Evolutionary conservation across 2,888 invertebrate genomes (phyloP).

Genomic region (Drosophila pegasa): DNA sequence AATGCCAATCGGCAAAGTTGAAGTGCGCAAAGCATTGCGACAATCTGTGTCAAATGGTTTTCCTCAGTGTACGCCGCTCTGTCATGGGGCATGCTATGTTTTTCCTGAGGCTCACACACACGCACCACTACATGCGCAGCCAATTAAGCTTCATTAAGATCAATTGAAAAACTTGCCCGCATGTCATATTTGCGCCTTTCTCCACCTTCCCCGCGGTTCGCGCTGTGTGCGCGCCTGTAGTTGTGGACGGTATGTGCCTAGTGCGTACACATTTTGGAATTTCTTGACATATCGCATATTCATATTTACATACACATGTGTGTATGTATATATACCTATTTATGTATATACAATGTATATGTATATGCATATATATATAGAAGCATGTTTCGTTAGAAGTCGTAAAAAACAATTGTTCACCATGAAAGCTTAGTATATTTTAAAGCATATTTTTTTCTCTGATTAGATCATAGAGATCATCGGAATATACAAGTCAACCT

Average conservation of each 20-base stretch:
- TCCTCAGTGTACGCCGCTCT: slow-evolving; percentile 40
- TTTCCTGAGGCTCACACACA: slow-evolving; percentile 44
- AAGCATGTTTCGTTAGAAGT: background rate
- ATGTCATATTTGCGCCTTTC: slow-evolving; percentile 63
- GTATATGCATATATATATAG: background rate
- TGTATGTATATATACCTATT: background rate
- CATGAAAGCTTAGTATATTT: background rate
- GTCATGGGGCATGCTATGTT: slow-evolving; percentile 44
- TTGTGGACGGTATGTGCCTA: slow-evolving; percentile 32
- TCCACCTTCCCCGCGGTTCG: slow-evolving; percentile 9
- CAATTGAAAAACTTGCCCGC: slow-evolving; percentile 84
- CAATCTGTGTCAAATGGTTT: slow-evolving; percentile 16
- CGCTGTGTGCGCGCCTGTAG: slow-evolving; percentile 9
- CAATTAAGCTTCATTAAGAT: slow-evolving; percentile 85
- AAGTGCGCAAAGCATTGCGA: too few species aligned
- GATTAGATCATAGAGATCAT: slow-evolving; percentile 15
- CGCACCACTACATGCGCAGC: slow-evolving; percentile 72
- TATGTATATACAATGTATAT: background rate
- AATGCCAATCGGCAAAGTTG: background rate
- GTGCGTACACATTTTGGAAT: slow-evolving; percentile 66
- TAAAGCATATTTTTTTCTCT: background rate
- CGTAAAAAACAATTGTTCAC: slow-evolving; percentile 1
- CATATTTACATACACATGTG: slow-evolving; percentile 7
- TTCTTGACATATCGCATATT: slow-evolving; percentile 33
- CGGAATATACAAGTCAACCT: too few species aligned